These are phyloP conservation scores for Anthopleura sola DNA, from an alignment of 64 coral and sea anemone genomes.

Conservation along the genomic window DNA sequence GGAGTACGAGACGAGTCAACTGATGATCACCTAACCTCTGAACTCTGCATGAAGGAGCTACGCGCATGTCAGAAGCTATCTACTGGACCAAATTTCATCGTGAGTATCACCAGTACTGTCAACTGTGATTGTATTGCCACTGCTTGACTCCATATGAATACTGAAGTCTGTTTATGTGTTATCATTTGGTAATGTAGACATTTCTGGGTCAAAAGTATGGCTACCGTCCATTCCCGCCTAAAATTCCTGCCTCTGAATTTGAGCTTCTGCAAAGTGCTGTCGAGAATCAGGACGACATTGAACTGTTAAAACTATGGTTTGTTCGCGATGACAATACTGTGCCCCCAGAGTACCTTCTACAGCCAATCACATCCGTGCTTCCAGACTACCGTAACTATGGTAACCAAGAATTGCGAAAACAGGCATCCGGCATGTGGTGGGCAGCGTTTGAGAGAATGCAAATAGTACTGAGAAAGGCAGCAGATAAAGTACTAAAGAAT, in stretches of 20 bases:
- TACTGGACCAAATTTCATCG: constrained; percentile 96
- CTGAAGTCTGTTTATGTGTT: not conserved
- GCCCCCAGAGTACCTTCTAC: constrained; percentile 76
- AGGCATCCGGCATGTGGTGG: constrained; percentile 92
- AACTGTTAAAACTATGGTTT: constrained; percentile 69
- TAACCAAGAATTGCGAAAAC: constrained; percentile 68
- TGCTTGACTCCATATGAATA: no score
- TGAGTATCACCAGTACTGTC: constrained; percentile 10
- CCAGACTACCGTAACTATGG: constrained; percentile 88
- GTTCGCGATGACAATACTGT: constrained; percentile 69
- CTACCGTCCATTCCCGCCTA: constrained; percentile 88
- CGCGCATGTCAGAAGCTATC: constrained; percentile 93
- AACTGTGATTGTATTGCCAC: no score
- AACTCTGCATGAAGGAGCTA: constrained; percentile 94
- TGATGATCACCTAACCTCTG: constrained; percentile 96
- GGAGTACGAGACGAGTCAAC: constrained; percentile 97
- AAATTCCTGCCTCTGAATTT: constrained; percentile 65
- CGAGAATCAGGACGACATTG: constrained; percentile 37
- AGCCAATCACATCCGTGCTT: constrained; percentile 73
- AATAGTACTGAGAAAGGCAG: constrained; percentile 60
- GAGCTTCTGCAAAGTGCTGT: constrained; percentile 57
- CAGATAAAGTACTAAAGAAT: constrained; percentile 54
- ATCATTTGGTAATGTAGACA: constrained; percentile 43
- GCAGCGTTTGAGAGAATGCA: constrained; percentile 91
- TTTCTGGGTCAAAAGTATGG: constrained; percentile 98